Base-by-base conservation (phyloP, 2,797 vertebrate genomes). In the Danio tinwini region DNA sequence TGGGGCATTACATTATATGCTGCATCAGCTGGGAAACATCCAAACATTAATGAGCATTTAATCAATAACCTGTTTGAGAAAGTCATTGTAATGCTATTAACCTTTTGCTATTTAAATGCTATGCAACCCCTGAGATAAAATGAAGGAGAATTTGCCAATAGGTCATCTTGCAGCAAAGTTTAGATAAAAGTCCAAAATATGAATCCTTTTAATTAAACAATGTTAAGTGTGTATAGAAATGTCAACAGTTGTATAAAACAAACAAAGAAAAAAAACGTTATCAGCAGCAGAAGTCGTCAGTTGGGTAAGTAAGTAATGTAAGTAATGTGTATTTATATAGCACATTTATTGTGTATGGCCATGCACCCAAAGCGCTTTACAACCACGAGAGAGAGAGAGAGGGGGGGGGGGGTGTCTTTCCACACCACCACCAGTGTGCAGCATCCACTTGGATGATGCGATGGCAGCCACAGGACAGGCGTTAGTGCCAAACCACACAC, bases 21-120 rank as follows among this genome's bases (percentile, higher is more conserved):
- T 62, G 53, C 47, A 61, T 73, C 63, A 65, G n/a, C 81, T 69
- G 64, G 17, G 42, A 47, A 62, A 68, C 62, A 52, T 70, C 65
- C 50, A 47, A 55, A 63, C 44, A 17, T 62, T 83, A 83, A 78
- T 70, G 50, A 83, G 64, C 7, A 17, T 56, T 71, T 79, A 69
- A 83, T 79, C 81, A 79, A 63, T 67, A 63, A 63, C 47, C 40
- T 68, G 63, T 74, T 62, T 29, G 49, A 49, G 56, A 52, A 70
- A 53, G 21, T 63, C 49, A 58, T 75, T 79, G 39, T 70, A 69
- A 68, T 74, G 42, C 37, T 76, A 82, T 82, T 79, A 75, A 79
- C 76, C 76, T 79, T 79, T 79, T 21, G 17, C 61, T 79, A 9
- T 83, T 75, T 63, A 70, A 79, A 79, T 70, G 47, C 17, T 69